phyloP scores from a whole-genome alignment of 2,113 vertebrate genomes.

The Uropsilus gracilis region DNA sequence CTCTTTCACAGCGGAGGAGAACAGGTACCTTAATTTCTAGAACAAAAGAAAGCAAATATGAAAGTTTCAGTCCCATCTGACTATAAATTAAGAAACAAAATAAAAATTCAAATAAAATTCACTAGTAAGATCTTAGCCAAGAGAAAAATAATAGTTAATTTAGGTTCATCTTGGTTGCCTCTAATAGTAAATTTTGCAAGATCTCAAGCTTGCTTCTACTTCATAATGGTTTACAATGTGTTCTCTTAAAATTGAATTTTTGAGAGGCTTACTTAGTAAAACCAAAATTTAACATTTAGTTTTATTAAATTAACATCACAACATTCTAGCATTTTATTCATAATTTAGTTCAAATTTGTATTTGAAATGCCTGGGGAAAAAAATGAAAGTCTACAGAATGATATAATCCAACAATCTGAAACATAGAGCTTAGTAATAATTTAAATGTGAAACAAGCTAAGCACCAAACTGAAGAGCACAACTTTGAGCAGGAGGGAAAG shows the following conservation, averaged over 20 bases:
- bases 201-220: constrained; percentile 22
- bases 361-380: neutral
- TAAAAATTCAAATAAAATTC: constrained; percentile 53
- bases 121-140: constrained; percentile 12
- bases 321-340: constrained; percentile 29
- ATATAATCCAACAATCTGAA: constrained; percentile 22
- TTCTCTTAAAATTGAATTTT: constrained; percentile 41
- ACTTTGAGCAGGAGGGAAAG: too few species aligned
- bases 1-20: constrained; percentile 86
- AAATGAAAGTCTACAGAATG: neutral
- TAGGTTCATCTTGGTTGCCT: constrained; percentile 46
- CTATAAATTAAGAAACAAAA: neutral
- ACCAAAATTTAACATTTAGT: constrained; percentile 32
- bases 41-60: constrained; percentile 18
- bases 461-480: too few species aligned
- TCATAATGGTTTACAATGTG: constrained; percentile 1
- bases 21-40: constrained; percentile 83
- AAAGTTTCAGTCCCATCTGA: constrained; percentile 27
- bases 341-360: constrained; percentile 42
- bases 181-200: constrained; percentile 1
- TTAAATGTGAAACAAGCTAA: too few species aligned
- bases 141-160: constrained; percentile 18
- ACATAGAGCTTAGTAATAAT: neutral
- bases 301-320: constrained; percentile 21
- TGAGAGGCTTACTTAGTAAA: constrained; percentile 43